Evolutionary conservation across 2,888 invertebrate species (phyloP).

Genomic region (Crepidodera aurea): DNA sequence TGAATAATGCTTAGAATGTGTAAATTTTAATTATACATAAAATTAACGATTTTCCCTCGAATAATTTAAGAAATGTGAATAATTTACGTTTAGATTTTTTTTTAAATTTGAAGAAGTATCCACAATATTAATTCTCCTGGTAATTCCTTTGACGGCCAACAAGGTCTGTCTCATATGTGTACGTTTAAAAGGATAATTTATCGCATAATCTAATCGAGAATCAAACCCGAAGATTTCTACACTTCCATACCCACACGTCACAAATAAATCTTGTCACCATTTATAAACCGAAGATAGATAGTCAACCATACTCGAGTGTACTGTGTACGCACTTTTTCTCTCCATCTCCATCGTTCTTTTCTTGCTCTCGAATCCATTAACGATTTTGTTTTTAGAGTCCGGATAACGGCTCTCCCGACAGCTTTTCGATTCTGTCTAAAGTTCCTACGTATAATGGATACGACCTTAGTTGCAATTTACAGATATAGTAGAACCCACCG

Average conservation of each 20-base stretch:
- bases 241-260: slow-evolving; percentile 41
- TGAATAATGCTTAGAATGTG: too few species aligned
- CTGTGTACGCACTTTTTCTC: slow-evolving; percentile 30
- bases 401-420: slow-evolving; percentile 25
- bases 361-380: slow-evolving; percentile 34
- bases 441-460: not conserved
- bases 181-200: slow-evolving; percentile 38
- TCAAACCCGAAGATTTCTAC: slow-evolving; percentile 41
- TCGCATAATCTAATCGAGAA: slow-evolving; percentile 41
- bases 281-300: slow-evolving; percentile 41
- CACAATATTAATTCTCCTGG: slow-evolving; percentile 23
- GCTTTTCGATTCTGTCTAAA: not conserved
- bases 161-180: slow-evolving; percentile 26
- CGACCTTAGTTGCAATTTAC: not conserved
- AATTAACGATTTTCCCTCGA: not conserved
- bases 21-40: not conserved
- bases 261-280: slow-evolving; percentile 43
- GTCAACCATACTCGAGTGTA: slow-evolving; percentile 27
- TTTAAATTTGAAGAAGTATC: not conserved
- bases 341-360: slow-evolving; percentile 1
- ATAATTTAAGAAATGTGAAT: not conserved
- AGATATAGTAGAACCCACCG: too few species aligned
- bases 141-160: slow-evolving; percentile 25
- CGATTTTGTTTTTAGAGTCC: slow-evolving; percentile 32
- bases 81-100: not conserved